Conservation (phyloP, 2,888 invertebrate species). For the Exephanes ischioxanthus region DNA sequence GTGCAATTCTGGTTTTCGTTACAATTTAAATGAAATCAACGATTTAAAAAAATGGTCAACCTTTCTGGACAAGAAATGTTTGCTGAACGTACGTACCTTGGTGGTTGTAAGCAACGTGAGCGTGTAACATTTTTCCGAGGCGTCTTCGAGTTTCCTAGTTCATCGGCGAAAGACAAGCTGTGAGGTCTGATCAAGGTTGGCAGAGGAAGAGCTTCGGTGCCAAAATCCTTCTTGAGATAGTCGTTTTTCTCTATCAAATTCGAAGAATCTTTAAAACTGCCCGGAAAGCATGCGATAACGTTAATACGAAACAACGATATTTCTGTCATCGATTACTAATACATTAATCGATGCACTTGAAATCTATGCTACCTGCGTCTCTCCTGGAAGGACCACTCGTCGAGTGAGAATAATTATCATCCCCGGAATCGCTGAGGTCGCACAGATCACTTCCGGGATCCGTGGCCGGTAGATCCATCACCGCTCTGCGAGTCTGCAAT, state of each 20-base stretch:
- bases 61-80: neutral
- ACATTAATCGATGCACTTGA: neutral
- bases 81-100: slow-evolving; percentile 69
- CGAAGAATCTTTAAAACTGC: slow-evolving; percentile 48
- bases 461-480: slow-evolving; percentile 87
- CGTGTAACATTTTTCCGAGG: slow-evolving; percentile 70
- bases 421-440: slow-evolving; percentile 86
- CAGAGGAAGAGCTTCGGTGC: slow-evolving; percentile 69
- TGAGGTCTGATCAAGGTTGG: slow-evolving; percentile 77
- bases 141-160: slow-evolving; percentile 66
- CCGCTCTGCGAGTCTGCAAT: slow-evolving; percentile 81
- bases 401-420: slow-evolving; percentile 85
- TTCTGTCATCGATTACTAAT: neutral
- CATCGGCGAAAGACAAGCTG: slow-evolving; percentile 78
- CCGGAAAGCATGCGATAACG: slow-evolving; percentile 39
- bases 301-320: neutral
- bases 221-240: slow-evolving; percentile 59
- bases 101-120: slow-evolving; percentile 74
- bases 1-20: no score
- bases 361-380: slow-evolving; percentile 60
- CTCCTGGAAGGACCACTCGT: slow-evolving; percentile 63
- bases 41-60: no score
- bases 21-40: no score
- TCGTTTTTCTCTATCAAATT: slow-evolving; percentile 64
- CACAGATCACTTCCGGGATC: slow-evolving; percentile 89